Conservation (phyloP, 2,888 invertebrate species). For the Trichacis sp. region DNA sequence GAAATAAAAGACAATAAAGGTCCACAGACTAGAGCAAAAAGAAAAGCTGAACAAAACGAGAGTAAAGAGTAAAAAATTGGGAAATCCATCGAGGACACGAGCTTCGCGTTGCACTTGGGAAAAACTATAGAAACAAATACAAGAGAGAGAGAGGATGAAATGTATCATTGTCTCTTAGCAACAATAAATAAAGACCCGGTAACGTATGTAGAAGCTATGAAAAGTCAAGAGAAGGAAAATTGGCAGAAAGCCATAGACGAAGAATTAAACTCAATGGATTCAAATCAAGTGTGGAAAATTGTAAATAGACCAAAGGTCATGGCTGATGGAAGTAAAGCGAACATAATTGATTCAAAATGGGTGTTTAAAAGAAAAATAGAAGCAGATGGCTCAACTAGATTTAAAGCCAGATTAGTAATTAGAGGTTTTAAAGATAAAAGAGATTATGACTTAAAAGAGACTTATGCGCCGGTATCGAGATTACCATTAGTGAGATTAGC, state of each 20-base stretch:
- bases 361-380: constrained; percentile 39
- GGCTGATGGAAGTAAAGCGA: constrained; percentile 17
- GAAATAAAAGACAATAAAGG: not conserved
- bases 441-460: constrained; percentile 29
- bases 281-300: constrained; percentile 30
- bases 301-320: constrained; percentile 17
- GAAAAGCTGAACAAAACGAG: no score
- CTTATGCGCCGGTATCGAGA: constrained; percentile 38
- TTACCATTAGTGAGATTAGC: constrained; percentile 25
- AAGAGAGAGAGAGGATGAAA: constrained; percentile 15
- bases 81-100: no score
- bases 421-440: constrained; percentile 38
- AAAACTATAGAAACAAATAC: no score
- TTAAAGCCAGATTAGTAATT: constrained; percentile 35
- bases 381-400: constrained; percentile 12
- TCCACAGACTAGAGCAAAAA: no score
- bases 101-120: no score
- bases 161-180: constrained; percentile 10
- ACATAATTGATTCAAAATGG: constrained; percentile 42
- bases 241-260: constrained; percentile 29
- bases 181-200: constrained; percentile 19
- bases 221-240: constrained; percentile 13
- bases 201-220: constrained; percentile 21
- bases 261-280: constrained; percentile 29
- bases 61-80: no score